Evolutionary conservation across 2,888 invertebrate species (phyloP), one percentile per base, ranked within the genome.

Genomic region (Noctua fimbriata): DNA sequence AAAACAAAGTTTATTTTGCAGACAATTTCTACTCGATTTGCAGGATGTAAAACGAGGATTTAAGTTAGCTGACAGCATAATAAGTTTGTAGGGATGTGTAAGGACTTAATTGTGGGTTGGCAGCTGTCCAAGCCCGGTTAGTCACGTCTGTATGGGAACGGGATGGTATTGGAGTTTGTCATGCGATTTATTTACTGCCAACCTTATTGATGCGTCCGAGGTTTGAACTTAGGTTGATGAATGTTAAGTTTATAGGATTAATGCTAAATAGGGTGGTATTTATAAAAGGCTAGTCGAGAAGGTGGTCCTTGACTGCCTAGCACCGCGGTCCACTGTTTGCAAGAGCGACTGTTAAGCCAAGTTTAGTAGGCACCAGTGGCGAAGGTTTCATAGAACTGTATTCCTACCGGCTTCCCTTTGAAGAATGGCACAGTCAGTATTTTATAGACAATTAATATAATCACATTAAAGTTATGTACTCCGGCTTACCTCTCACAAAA

Each of bases 151-250:
- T 84, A 76, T 71, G 41, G 79, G 73, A 87, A 73, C 71, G n/a
- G 78, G 78, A 88, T 87, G 66, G 73, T 78, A 83, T 78, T 55
- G 63, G 67, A 70, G 75, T 87, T 87, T 66, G 83, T 89, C 85
- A 83, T 76, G 69, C 66, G 32, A 79, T 82, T 87, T 74, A 79
- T 88, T 78, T 82, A 73, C 24, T 70, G 75, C 24, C 66, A 71
- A 67, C 73, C 24, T 55, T 81, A 80, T 66, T 58, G 41, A 47
- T 83, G 82, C 66, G 69, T 82, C 86, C 65, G 71, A 58, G 44
- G 28, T 82, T 74, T 32, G 70, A 63, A 47, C 24, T 85, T 63
- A 49, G 4, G 14, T 63, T 41, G 7, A 32, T 24, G 18, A 47
- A 47, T 36, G 24, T 21, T 60, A 18, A 32, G 60, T 10, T 16